Percentiles rank a stretch among this genome's conserved stretches.
phyloP scores from a whole-genome alignment of 2,113 vertebrate species.

The Cephalophus harveyi region DNA sequence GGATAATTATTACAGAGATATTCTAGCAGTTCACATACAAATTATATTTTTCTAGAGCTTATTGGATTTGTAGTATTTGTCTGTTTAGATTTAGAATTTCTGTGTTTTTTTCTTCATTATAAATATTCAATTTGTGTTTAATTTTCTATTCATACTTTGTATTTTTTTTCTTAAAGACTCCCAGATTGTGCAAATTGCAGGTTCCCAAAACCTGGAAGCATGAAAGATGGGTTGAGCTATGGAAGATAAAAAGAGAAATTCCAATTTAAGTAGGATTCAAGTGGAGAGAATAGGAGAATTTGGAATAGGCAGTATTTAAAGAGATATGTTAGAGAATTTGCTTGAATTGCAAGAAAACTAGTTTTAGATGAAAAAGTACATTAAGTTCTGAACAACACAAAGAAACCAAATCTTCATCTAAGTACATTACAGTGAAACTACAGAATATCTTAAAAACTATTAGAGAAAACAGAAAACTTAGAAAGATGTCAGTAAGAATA shows the following conservation, averaged over 20 bases:
- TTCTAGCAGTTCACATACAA: not conserved
- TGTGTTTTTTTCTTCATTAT: not conserved
- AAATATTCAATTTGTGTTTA: not conserved
- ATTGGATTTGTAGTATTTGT: not conserved
- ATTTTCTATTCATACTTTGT: not conserved
- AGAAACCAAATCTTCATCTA: not conserved
- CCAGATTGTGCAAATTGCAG: not conserved
- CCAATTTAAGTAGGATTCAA: slow-evolving; percentile 30
- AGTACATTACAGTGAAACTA: not conserved
- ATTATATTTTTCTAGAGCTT: not conserved
- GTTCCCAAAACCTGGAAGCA: not conserved
- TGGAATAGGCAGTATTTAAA: not conserved
- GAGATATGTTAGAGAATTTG: not conserved
- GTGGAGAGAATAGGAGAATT: not conserved
- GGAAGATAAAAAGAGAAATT: slow-evolving; percentile 13
- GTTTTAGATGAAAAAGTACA: not conserved
- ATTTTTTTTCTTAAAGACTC: not conserved
- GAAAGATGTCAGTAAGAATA: not conserved
- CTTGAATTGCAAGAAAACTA: not conserved
- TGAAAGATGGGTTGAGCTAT: slow-evolving; percentile 15
- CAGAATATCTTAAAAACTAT: not conserved
- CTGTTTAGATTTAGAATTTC: not conserved
- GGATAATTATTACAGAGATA: not conserved
- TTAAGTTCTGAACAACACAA: not conserved
- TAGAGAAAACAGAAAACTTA: not conserved